Base-by-base conservation (phyloP, 2,113 vertebrate genomes). In the Psittacara wagleri region DNA sequence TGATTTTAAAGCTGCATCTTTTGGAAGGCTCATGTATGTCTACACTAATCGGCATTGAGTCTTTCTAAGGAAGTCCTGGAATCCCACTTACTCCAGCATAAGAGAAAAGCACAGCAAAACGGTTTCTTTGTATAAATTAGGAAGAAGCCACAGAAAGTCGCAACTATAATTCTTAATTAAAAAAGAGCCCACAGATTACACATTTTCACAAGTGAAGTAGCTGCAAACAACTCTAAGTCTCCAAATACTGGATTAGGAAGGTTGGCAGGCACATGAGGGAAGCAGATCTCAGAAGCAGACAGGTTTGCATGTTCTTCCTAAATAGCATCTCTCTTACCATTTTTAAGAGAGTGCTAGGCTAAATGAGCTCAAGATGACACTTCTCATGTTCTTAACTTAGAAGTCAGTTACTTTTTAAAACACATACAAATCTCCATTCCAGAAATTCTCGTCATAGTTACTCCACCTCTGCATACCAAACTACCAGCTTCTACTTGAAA, bases 41-140 rank as follows among this genome's bases (percentile, higher is more conserved):
- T 78, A 15, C 8, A 19, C 33, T 66, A 18, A 49, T 15, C 0
- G 0, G 14, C 19, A 51, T 0, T 66, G 33, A 51, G 22, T 13
- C 43, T 37, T 72, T 39, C 33, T 31, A 39, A 83, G 64, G 23
- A 37, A 20, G 23, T 64, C 44, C 52, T 12, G 1, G 37, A 83
- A 87, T 59, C 57, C 49, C 72, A 57, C 43, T 41, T 28, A 25
- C 22, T 18, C 19, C 29, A 51, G 28, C 37, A 39, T 28, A 51
- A 39, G 37, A 67, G 13, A 83, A 41, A 35, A 63, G 22, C 49
- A 23, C 4, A 49, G 35, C 49, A 70, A 64, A 70, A 63, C 27
- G 9, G n/a, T 57, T 72, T 33, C 17, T 49, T 70, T 13, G 27
- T 12, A 41, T 49, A 43, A 55, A 55, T 35, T 12, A 49, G 17